These are phyloP conservation scores for Volucella bombylans DNA, from an alignment of 2,888 invertebrate species.

Conservation along the genomic window DNA sequence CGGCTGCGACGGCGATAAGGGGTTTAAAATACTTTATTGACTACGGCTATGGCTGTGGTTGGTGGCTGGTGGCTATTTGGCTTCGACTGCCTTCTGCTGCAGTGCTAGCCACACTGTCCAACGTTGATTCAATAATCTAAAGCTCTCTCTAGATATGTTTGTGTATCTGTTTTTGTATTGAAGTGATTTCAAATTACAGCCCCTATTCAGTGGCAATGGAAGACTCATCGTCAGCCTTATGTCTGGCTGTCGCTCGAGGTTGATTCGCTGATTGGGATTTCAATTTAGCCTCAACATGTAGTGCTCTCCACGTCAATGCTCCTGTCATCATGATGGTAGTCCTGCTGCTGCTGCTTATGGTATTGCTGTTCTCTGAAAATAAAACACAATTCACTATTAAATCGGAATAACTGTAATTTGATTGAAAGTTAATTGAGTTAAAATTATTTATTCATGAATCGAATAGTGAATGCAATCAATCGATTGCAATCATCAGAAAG, in stretches of 20 bases:
- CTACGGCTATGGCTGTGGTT: too few relatives aligned
- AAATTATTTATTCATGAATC: conserved; percentile 21
- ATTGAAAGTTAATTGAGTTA: conserved; percentile 35
- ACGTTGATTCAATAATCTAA: conserved; percentile 10
- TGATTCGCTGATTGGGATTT: conserved; percentile 60
- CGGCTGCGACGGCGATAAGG: conserved; percentile 37
- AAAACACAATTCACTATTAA: conserved; percentile 5
- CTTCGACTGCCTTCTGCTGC: conserved; percentile 22
- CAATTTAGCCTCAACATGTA: conserved; percentile 46
- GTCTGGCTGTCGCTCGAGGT: conserved; percentile 52
- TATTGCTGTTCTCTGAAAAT: conserved; percentile 52
- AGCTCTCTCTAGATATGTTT: conserved; percentile 2
- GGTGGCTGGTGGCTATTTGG: conserved; percentile 21
- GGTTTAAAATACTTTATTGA: conserved; percentile 57
- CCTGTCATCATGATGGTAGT: conserved; percentile 13
- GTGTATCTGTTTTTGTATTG: neutral
- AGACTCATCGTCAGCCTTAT: conserved; percentile 52
- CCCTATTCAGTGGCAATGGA: conserved; percentile 47
- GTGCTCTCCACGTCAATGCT: conserved; percentile 31
- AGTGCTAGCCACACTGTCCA: conserved; percentile 24
- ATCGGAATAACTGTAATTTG: conserved; percentile 27
- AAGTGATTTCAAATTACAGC: conserved; percentile 43
- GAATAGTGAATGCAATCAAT: conserved; percentile 8
- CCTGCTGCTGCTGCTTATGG: conserved; percentile 45
- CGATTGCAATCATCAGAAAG: neutral